These are phyloP conservation scores for Dyspetes luteomarginatus DNA, from an alignment of 2,888 invertebrate genomes.

Conservation along the genomic window DNA sequence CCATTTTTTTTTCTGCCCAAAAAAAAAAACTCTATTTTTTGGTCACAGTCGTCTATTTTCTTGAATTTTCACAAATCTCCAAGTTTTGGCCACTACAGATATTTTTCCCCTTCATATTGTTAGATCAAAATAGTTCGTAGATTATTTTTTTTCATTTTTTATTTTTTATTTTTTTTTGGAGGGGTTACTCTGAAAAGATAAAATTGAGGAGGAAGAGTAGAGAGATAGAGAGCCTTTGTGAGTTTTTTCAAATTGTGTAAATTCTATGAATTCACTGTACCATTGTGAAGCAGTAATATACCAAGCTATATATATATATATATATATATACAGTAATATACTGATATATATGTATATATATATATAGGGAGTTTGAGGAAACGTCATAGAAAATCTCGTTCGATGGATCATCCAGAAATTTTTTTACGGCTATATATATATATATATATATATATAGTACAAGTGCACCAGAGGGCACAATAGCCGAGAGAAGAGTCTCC, in stretches of 20 bases:
- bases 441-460: not conserved
- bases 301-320: constrained; percentile 27
- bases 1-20: too few species aligned
- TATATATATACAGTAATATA: too few species aligned
- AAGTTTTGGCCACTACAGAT: too few species aligned
- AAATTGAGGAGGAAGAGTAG: not conserved
- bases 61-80: too few species aligned
- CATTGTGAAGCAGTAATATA: constrained; percentile 43
- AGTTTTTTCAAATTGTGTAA: not conserved
- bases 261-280: constrained; percentile 26
- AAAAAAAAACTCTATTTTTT: too few species aligned
- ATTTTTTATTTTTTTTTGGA: too few species aligned
- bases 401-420: constrained; percentile 77
- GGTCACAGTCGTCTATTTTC: too few species aligned
- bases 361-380: constrained; percentile 50
- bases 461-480: constrained; percentile 60
- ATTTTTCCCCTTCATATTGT: too few species aligned
- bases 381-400: constrained; percentile 78
- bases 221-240: not conserved
- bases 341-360: constrained; percentile 37
- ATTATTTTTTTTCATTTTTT: not conserved
- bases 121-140: not conserved
- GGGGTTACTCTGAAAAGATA: not conserved
- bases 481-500: constrained; percentile 71
- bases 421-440: constrained; percentile 45